phyloP scores from a whole-genome alignment of 2,888 invertebrate species.

The Brenthis ino region DNA sequence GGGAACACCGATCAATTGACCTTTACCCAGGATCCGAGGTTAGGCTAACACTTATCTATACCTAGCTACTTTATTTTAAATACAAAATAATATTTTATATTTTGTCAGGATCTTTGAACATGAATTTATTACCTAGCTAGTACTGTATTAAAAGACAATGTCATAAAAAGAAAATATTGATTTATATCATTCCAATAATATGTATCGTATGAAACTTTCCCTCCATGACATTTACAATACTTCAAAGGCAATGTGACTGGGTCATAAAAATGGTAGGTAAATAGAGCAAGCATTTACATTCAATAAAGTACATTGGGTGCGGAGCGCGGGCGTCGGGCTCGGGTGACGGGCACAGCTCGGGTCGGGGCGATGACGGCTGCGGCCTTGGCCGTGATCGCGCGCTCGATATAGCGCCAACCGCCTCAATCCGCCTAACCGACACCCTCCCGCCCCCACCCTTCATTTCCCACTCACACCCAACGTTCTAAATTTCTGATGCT shows the following conservation, averaged over 20 bases:
- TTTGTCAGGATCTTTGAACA: background rate
- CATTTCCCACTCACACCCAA: slow-evolving; percentile 51
- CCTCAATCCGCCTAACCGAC: slow-evolving; percentile 48
- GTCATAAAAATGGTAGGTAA: slow-evolving; percentile 15
- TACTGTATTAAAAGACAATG: background rate
- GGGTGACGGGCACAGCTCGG: slow-evolving; percentile 46
- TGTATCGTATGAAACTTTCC: background rate
- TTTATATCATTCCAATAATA: too few species aligned
- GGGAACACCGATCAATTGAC: slow-evolving; percentile 12
- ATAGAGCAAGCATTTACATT: slow-evolving; percentile 31
- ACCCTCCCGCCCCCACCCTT: slow-evolving; percentile 39
- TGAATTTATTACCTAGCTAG: background rate
- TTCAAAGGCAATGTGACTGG: slow-evolving; percentile 2
- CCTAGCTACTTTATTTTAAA: background rate
- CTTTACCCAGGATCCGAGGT: slow-evolving; percentile 21
- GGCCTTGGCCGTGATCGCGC: slow-evolving; percentile 81
- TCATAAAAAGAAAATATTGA: too few species aligned
- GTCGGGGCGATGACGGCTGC: slow-evolving; percentile 61
- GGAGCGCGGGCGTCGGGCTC: slow-evolving; percentile 25
- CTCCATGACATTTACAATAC: slow-evolving; percentile 9
- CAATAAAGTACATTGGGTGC: slow-evolving; percentile 30
- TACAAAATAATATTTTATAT: background rate
- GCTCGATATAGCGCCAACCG: slow-evolving; percentile 76
- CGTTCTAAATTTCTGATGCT: slow-evolving; percentile 54
- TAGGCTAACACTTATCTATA: slow-evolving; percentile 6